These are phyloP conservation scores for Spilogale gracilis DNA, from an alignment of 2,113 vertebrate genomes.

Conservation along the genomic window DNA sequence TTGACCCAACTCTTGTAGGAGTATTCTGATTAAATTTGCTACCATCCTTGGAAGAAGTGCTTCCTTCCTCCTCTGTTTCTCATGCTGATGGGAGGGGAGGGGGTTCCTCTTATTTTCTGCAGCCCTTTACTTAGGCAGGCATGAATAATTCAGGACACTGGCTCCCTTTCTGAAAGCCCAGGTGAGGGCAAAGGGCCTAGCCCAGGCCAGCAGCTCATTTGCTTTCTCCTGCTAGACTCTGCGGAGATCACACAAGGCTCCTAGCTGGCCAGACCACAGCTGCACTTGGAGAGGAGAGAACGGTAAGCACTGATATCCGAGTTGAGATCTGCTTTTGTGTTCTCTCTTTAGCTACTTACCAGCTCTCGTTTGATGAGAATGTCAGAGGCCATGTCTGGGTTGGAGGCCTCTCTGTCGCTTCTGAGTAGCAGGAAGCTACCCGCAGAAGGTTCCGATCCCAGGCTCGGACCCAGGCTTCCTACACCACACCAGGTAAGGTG, in stretches of 20 bases:
- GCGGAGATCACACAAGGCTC: background rate
- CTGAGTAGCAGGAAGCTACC: background rate
- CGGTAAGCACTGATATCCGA: background rate
- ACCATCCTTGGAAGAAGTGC: background rate
- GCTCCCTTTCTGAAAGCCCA: slow-evolving; percentile 70
- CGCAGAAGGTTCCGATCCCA: too few species aligned
- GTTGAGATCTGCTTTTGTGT: background rate
- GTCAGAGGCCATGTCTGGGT: background rate
- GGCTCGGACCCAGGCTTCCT: background rate
- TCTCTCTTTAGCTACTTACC: background rate
- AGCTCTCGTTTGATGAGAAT: background rate
- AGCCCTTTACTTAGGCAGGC: slow-evolving; percentile 44
- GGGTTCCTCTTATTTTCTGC: slow-evolving; percentile 60
- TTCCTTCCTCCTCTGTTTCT: background rate
- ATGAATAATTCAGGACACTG: slow-evolving; percentile 70
- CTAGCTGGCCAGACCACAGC: slow-evolving; percentile 43
- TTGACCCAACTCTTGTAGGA: background rate
- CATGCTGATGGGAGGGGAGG: background rate
- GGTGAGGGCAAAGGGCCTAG: slow-evolving; percentile 74
- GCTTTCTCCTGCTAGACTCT: background rate
- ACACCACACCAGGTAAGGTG: slow-evolving; percentile 36
- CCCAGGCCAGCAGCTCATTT: slow-evolving; percentile 42
- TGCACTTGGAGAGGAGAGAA: background rate
- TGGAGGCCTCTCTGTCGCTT: background rate
- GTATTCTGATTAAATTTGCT: background rate